Conservation (phyloP, 2,113 vertebrate genomes). For the Periophthalmodon schlosseri region DNA sequence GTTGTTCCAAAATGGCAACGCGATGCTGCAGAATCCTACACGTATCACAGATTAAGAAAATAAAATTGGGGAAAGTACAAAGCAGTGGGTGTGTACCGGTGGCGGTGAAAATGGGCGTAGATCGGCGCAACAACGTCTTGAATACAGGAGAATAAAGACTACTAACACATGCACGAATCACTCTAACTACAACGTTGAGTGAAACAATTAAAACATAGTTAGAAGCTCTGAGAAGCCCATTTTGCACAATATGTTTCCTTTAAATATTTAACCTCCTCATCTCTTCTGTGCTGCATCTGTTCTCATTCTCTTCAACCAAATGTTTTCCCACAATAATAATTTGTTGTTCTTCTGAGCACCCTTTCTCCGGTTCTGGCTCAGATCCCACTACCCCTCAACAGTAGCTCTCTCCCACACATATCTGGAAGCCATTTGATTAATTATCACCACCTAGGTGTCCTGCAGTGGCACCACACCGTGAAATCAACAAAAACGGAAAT, state of each 20-base stretch:
- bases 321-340: conserved; percentile 35
- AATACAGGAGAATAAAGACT: no score
- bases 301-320: conserved; percentile 2
- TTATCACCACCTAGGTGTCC: conserved; percentile 55
- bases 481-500: conserved; percentile 61
- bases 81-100: no score
- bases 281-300: neutral
- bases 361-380: conserved; percentile 23
- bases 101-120: no score
- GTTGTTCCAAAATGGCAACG: no score
- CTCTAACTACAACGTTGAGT: no score
- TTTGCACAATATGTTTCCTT: neutral
- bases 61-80: no score
- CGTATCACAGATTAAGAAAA: no score
- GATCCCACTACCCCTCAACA: conserved; percentile 42
- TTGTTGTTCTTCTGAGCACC: conserved; percentile 5
- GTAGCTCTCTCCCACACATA: conserved; percentile 46
- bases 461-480: conserved; percentile 46
- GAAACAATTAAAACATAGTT: neutral
- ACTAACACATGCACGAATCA: no score
- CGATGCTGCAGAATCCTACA: no score
- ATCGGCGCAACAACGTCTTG: no score
- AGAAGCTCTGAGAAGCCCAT: conserved; percentile 8
- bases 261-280: conserved; percentile 3
- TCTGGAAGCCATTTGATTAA: conserved; percentile 60